Evolutionary conservation across 2,888 invertebrate species (phyloP).

Genomic region (Temnothorax unifasciatus): DNA sequence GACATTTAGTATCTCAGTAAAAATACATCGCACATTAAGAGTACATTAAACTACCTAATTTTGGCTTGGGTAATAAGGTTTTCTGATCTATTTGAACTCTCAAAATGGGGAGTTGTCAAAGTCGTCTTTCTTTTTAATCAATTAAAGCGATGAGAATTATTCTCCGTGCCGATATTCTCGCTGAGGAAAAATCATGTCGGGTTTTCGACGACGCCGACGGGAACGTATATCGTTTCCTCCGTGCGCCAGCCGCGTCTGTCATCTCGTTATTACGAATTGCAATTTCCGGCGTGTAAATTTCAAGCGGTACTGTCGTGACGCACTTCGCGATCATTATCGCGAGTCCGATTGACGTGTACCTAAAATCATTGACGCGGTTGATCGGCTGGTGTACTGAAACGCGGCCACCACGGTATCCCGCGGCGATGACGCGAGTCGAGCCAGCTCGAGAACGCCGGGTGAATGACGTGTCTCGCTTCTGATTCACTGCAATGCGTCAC

Average conservation of each 20-base stretch:
- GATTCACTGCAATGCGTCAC: conserved; percentile 75
- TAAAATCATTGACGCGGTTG: conserved; percentile 32
- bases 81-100: neutral
- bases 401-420: conserved; percentile 14
- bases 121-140: neutral
- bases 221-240: neutral
- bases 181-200: neutral
- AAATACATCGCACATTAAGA: conserved; percentile 13
- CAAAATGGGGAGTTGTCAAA: neutral
- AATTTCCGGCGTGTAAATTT: conserved; percentile 32
- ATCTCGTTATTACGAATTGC: conserved; percentile 8
- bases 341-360: conserved; percentile 34
- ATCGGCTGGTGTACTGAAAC: conserved; percentile 12
- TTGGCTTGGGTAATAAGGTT: neutral
- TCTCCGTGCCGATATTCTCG: neutral
- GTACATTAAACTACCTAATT: neutral
- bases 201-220: neutral
- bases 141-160: neutral
- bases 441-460: conserved; percentile 30
- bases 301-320: conserved; percentile 22
- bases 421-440: conserved; percentile 26
- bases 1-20: conserved; percentile 5
- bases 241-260: neutral
- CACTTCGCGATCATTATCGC: conserved; percentile 21
- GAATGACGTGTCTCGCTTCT: conserved; percentile 70